A percentile compares a stretch with the other conserved stretches of the same genome.
phyloP scores from a whole-genome alignment of 37 sponge, comb jelly and placozoan genomes.

The Ianthella basta region DNA sequence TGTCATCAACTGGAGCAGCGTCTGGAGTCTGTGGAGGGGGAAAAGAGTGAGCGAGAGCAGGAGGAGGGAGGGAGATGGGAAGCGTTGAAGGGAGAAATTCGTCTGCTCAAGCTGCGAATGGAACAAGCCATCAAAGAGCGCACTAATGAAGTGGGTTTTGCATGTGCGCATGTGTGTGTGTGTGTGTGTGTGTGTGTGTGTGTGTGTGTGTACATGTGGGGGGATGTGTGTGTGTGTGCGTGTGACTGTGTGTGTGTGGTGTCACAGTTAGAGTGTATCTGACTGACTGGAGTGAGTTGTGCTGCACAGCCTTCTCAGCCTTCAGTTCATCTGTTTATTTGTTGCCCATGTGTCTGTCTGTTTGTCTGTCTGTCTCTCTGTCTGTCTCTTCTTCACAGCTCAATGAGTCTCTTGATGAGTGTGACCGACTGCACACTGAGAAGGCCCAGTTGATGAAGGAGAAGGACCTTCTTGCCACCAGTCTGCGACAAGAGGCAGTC shows the following conservation, averaged over 20 bases:
- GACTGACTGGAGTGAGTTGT: no score
- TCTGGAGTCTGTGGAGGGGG: background rate
- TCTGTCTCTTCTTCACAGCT: background rate
- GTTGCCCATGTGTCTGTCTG: no score
- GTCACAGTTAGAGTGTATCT: no score
- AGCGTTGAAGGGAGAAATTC: background rate
- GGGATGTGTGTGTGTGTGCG: background rate
- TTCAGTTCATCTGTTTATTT: no score
- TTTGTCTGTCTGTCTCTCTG: no score
- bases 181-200: constrained; percentile 37
- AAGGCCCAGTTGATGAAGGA: constrained; percentile 39
- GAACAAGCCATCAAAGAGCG: constrained; percentile 15
- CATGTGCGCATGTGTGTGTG: background rate
- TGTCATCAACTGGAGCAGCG: background rate
- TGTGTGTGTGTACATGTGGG: constrained; percentile 28
- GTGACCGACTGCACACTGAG: constrained; percentile 33
- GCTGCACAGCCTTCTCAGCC: no score
- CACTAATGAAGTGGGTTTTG: background rate
- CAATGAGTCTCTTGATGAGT: constrained; percentile 23
- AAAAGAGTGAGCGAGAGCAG: background rate
- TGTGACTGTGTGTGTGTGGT: background rate
- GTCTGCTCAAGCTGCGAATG: constrained; percentile 5
- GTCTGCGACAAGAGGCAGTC: constrained; percentile 35
- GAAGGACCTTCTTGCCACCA: constrained; percentile 43
- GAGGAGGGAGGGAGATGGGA: background rate